A percentile compares a stretch with the other conserved stretches of the same genome.
Evolutionary conservation across 2,113 vertebrate genomes (phyloP).

Genomic region (Anarrhichthys ocellatus): DNA sequence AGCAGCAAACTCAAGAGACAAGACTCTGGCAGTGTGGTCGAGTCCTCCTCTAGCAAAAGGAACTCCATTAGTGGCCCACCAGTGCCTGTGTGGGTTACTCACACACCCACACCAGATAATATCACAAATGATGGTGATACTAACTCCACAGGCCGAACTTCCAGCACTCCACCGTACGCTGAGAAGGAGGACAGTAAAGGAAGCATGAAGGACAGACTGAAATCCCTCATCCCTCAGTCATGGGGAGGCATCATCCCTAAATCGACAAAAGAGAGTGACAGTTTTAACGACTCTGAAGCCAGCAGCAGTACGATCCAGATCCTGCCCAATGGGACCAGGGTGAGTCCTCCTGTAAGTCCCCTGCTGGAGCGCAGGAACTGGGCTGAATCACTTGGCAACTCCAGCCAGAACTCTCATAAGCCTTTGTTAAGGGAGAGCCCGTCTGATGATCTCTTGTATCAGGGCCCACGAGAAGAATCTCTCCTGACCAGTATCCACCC

Average conservation of each 20-base stretch:
- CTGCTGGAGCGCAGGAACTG: constrained; percentile 55
- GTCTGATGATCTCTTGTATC: constrained; percentile 20
- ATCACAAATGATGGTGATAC: constrained; percentile 24
- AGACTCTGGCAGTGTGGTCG: constrained; percentile 17
- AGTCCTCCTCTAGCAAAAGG: constrained; percentile 40
- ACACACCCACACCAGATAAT: constrained; percentile 56
- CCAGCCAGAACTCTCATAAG: constrained; percentile 56
- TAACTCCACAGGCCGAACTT: constrained; percentile 37
- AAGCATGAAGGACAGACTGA: constrained; percentile 56
- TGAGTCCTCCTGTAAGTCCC: constrained; percentile 80
- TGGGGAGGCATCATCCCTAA: constrained; percentile 67
- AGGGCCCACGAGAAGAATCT: constrained; percentile 60
- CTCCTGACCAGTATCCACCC: constrained; percentile 78
- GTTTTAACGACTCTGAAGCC: constrained; percentile 42
- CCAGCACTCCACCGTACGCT: constrained; percentile 37
- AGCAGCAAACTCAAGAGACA: constrained; percentile 36
- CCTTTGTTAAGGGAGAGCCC: constrained; percentile 56
- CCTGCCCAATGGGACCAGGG: constrained; percentile 69
- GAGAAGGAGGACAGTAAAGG: constrained; percentile 38
- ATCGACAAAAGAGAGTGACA: constrained; percentile 27
- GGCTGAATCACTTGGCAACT: constrained; percentile 33
- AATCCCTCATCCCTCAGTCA: constrained; percentile 70
- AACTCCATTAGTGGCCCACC: constrained; percentile 32
- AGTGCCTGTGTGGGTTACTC: constrained; percentile 71
- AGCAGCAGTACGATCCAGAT: constrained; percentile 50